A percentile compares a stretch with the other conserved stretches of the same genome.
These are phyloP conservation scores for Celastrina argiolus DNA, from an alignment of 2,888 invertebrate species.

Conservation along the genomic window DNA sequence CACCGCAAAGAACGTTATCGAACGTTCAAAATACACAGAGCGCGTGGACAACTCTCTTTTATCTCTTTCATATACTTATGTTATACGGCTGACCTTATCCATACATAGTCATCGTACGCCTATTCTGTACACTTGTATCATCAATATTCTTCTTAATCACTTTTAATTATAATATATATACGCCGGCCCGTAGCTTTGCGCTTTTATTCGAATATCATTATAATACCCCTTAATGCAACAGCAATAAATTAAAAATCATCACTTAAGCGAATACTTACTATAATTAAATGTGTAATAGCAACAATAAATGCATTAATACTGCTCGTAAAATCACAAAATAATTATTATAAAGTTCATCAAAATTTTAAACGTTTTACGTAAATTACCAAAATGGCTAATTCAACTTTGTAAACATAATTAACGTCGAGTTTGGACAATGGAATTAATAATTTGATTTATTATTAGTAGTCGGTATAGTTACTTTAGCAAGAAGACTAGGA, in stretches of 20 bases:
- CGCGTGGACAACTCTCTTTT: not conserved
- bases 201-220: not conserved
- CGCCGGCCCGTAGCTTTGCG: slow-evolving; percentile 7
- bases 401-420: not conserved
- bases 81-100: not conserved
- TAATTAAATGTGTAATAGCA: not conserved
- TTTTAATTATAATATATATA: not conserved
- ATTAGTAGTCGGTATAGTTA: not conserved
- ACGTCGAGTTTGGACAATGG: not conserved
- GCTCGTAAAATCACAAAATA: not conserved
- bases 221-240: not conserved
- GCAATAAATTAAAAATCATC: not conserved
- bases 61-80: not conserved
- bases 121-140: slow-evolving; percentile 2
- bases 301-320: not conserved
- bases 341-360: not conserved
- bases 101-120: not conserved
- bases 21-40: no score
- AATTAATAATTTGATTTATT: not conserved
- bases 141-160: not conserved
- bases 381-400: not conserved
- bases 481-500: no score
- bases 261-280: not conserved
- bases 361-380: not conserved
- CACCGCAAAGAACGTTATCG: not conserved